Percentiles rank a stretch among this genome's conserved stretches.
Evolutionary conservation across 2,797 vertebrate genomes (phyloP).

Genomic region (Pachyuromys duprasi): DNA sequence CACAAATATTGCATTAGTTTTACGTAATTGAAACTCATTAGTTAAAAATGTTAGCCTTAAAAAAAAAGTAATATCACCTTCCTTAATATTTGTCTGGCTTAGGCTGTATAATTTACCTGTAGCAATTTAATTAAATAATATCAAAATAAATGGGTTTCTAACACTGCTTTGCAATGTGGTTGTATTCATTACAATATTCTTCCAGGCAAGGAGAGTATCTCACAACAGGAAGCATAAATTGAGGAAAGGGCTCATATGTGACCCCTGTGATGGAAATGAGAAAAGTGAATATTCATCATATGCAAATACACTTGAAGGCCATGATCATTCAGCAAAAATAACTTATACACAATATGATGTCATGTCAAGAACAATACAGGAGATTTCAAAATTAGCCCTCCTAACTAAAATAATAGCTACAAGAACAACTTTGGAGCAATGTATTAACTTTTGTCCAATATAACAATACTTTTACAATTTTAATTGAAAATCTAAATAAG

Average conservation of each 20-base stretch:
- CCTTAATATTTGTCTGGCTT: neutral
- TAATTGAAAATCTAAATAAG: neutral
- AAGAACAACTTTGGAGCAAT: neutral
- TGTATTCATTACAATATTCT: neutral
- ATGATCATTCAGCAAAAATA: neutral
- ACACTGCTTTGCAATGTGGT: neutral
- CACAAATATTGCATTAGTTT: neutral
- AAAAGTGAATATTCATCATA: neutral
- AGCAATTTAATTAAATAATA: constrained; percentile 32
- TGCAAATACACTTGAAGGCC: neutral
- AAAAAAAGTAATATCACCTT: neutral
- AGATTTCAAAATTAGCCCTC: neutral
- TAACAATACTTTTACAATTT: neutral
- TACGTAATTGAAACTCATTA: constrained; percentile 4
- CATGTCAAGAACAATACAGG: neutral
- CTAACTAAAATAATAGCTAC: neutral
- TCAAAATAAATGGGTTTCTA: neutral
- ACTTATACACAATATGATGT: neutral
- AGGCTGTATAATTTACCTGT: neutral
- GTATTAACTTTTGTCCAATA: neutral
- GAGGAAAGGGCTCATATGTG: neutral
- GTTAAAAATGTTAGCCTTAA: neutral
- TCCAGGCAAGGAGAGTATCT: neutral
- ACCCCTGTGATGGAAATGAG: neutral
- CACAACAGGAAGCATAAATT: neutral